Conservation (phyloP, 2,797 vertebrate genomes). For the Rousettus madagascariensis region DNA sequence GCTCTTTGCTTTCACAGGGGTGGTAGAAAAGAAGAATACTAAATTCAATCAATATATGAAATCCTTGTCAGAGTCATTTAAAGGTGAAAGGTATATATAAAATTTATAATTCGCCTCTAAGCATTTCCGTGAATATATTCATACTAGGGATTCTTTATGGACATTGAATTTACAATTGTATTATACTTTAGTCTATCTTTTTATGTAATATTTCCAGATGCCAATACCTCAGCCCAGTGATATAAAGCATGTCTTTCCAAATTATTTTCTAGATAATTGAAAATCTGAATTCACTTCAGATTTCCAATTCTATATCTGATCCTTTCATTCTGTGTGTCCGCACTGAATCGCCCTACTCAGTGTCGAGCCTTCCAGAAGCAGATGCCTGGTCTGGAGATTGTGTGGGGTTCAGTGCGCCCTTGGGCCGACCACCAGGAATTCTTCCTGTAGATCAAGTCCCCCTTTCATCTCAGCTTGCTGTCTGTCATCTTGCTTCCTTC, state of each 20-base stretch:
- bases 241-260: neutral
- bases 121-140: neutral
- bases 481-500: neutral
- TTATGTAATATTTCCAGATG: neutral
- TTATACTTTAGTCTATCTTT: neutral
- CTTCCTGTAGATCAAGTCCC: neutral
- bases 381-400: rapidly evolving
- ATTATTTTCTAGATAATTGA: neutral
- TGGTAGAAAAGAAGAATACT: neutral
- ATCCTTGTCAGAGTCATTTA: neutral
- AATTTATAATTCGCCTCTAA: neutral
- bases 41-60: neutral
- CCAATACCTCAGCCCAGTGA: neutral
- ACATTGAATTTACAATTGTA: neutral
- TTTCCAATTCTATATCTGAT: neutral
- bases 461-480: neutral
- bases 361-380: no score
- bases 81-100: neutral
- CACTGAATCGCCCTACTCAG: neutral
- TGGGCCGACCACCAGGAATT: neutral
- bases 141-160: neutral
- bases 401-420: rapidly evolving
- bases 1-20: neutral
- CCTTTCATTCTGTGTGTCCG: neutral
- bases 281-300: neutral